Evolutionary conservation across 2,113 vertebrate genomes (phyloP).

Genomic region (Globicephala melas): DNA sequence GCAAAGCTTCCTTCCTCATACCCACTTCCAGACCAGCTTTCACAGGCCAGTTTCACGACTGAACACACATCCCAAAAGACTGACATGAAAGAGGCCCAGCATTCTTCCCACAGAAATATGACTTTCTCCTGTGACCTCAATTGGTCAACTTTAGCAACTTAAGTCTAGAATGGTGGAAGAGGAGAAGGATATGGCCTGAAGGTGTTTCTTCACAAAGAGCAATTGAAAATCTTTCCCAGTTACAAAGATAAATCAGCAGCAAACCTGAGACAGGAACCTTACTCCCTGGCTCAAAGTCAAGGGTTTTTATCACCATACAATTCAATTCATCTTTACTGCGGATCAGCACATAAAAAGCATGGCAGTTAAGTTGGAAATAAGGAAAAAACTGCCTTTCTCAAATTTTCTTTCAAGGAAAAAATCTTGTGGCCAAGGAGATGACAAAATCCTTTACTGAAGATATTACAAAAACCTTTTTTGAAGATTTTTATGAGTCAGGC

Average conservation of each 20-base stretch:
- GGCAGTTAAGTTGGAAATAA: not conserved
- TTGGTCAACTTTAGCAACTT: not conserved
- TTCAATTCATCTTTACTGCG: not conserved
- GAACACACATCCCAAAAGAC: not conserved
- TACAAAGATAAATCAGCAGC: not conserved
- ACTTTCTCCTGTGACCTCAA: not conserved
- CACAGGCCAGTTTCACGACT: not conserved
- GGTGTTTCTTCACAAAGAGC: not conserved
- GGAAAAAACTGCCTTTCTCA: not conserved
- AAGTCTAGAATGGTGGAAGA: not conserved
- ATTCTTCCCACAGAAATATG: not conserved
- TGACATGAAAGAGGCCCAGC: not conserved
- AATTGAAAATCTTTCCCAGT: not conserved
- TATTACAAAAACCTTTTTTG: not conserved
- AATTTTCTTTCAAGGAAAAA: not conserved
- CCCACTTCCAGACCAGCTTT: not conserved
- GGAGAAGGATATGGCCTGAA: not conserved
- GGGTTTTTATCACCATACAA: not conserved
- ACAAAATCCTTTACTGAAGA: not conserved
- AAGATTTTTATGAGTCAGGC: constrained; percentile 13
- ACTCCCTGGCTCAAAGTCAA: not conserved
- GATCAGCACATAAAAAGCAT: not conserved
- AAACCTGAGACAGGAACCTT: not conserved
- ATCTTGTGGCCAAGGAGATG: not conserved
- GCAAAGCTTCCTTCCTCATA: not conserved